Conservation (phyloP, 2,797 vertebrate genomes). For the Pelochelys cantorii region DNA sequence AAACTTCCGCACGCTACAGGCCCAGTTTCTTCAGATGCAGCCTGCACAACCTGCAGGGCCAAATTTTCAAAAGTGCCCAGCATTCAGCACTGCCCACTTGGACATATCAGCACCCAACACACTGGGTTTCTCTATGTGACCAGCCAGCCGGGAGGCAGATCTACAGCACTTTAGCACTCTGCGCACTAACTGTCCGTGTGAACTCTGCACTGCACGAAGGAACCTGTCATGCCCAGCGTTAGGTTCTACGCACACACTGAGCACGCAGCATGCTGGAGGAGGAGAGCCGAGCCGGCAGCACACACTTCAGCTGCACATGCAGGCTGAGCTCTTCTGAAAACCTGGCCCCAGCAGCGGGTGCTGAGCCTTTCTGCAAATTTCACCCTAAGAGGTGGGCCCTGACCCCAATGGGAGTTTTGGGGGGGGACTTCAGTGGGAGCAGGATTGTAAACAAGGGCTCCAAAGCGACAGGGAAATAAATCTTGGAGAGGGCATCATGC, state of each 20-base stretch:
- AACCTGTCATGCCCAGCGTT: background rate
- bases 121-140: background rate
- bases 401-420: background rate
- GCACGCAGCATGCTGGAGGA: background rate
- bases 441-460: background rate
- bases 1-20: background rate
- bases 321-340: background rate
- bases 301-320: fast-evolving
- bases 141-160: background rate
- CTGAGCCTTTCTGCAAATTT: background rate
- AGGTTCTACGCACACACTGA: background rate
- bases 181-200: background rate
- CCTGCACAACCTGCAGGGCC: background rate
- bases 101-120: background rate
- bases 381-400: background rate
- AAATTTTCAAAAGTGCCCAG: background rate
- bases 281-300: background rate
- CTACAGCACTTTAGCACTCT: background rate
- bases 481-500: background rate
- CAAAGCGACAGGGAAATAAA: background rate
- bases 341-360: background rate
- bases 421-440: background rate
- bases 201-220: background rate
- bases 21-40: background rate
- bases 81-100: background rate